Evolutionary conservation across 2,888 invertebrate genomes (phyloP), one percentile per base, ranked within the genome.

Genomic region (Augiades crinisus): DNA sequence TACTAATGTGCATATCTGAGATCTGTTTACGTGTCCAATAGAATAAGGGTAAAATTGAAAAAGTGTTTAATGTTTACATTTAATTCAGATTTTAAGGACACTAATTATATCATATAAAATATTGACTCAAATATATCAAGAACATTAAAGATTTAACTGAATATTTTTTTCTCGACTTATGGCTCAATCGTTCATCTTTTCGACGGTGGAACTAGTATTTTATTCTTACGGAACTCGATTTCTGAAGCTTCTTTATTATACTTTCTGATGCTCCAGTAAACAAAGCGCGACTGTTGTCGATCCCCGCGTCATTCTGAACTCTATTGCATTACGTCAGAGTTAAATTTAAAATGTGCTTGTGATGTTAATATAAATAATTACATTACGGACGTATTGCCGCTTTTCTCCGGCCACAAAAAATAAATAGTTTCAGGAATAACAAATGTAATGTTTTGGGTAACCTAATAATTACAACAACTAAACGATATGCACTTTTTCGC

Each of bases 371-470:
- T 53, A 57, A 57, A 57, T 53, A 55, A 55, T 52, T 57, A 54
- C 52, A 55, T 54, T 52, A 50, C 33, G 27, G 46, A 49, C 47
- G 55, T 40, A 50, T 50, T 36, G 50, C 51, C 45, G 51, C 54
- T 56, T 54, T 55, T 56, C 50, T 53, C 47, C 52, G 54, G 47
- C 49, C 37, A 46, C 46, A 50, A 50, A 53, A 56, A 53, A 43
- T 47, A 53, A 50, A 49, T 53, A 5, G 19, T 13, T 37, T n/a
- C n/a, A 36, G 4, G 36, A 36, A 46, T 50, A 52, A 31, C 43
- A 37, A 41, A 34, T n/a, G n/a, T n/a, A n/a, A n/a, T n/a, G n/a
- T n/a, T n/a, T n/a, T n/a, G n/a, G n/a, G n/a, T n/a, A n/a, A n/a
- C n/a, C n/a, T n/a, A n/a, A n/a, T n/a, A n/a, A n/a, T n/a, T n/a